Evolutionary conservation across 2,113 vertebrate genomes (phyloP), one percentile per base, ranked within the genome.

Genomic region (Lethenteron camtschaticum): DNA sequence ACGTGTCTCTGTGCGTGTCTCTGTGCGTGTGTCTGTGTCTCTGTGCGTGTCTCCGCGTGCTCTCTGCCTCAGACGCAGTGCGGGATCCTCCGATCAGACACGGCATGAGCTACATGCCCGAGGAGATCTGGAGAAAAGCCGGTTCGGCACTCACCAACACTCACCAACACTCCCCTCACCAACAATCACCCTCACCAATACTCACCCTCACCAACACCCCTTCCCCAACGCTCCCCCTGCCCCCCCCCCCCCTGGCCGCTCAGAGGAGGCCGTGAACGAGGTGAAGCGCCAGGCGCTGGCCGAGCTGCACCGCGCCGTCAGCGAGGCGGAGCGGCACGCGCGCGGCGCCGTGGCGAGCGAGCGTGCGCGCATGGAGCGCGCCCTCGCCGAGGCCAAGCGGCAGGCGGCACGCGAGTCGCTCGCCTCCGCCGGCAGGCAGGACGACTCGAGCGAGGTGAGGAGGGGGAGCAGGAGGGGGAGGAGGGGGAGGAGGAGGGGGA

Each of bases 81-180:
- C 79, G 86, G 76, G 89, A 95, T 58, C 87, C 95, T 55, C 68
- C 81, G 1, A 89, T 88, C 4, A 82, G 88, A 76, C 84, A 84
- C 9, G 81, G 87, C 56, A 85, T 88, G 0, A 83, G 86, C 71
- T 99, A 91, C 79, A 83, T 95, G 83, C 90, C 89, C 0, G 92
- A 99, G 78, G 94, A 96, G 79, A 95, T 99, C 81, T 99, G 94
- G 94, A 88, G 88, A 78, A 99, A 95, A 78, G 92, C 92, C 70
- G 94, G 94, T 99, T 41, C 24, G 24, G 24, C 24, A 41, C 24
- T 41, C 24, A 41, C 41, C 41, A 41, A 41, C 41, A 41, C 41
- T 41, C 41, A 41, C 41, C 41, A 41, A 41, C 41, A 41, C 41
- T 6, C 41, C 41, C 41, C 41, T 41, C 41, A 41, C 41, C 41